Conservation (phyloP, 2,888 invertebrate species). For the Mesochorus sp. region DNA sequence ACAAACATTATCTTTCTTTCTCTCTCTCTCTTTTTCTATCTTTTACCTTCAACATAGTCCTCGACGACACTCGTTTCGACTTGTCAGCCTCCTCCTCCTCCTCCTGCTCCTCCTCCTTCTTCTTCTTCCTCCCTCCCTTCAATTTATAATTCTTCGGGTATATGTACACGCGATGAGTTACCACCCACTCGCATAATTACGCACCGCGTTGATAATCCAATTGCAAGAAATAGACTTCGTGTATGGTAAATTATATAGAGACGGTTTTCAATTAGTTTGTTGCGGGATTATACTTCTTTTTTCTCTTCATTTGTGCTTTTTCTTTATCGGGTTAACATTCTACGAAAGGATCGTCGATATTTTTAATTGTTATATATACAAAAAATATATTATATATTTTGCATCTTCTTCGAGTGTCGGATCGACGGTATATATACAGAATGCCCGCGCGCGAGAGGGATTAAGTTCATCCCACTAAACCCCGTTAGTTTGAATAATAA, state of each 20-base stretch:
- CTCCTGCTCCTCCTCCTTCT: background rate
- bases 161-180: slow-evolving; percentile 1
- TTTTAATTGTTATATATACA: too few species aligned
- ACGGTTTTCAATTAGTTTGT: too few species aligned
- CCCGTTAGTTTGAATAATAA: slow-evolving; percentile 77
- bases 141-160: slow-evolving; percentile 29
- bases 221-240: background rate
- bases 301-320: too few species aligned
- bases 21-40: background rate
- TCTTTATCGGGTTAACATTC: too few species aligned
- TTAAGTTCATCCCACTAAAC: slow-evolving; percentile 45
- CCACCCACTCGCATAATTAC: background rate
- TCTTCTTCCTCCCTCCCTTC: slow-evolving; percentile 1
- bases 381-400: background rate
- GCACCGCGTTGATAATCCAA: background rate
- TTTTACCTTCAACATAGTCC: background rate
- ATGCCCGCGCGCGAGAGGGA: slow-evolving; percentile 45
- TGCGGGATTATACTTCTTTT: too few species aligned
- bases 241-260: too few species aligned
- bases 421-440: slow-evolving; percentile 15
- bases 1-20: slow-evolving; percentile 35
- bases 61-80: slow-evolving; percentile 3
- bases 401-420: slow-evolving; percentile 26
- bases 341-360: too few species aligned
- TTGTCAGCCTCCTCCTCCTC: background rate